phyloP scores from a whole-genome alignment of 2,113 vertebrate genomes.

The Epinephelus fuscoguttatus region DNA sequence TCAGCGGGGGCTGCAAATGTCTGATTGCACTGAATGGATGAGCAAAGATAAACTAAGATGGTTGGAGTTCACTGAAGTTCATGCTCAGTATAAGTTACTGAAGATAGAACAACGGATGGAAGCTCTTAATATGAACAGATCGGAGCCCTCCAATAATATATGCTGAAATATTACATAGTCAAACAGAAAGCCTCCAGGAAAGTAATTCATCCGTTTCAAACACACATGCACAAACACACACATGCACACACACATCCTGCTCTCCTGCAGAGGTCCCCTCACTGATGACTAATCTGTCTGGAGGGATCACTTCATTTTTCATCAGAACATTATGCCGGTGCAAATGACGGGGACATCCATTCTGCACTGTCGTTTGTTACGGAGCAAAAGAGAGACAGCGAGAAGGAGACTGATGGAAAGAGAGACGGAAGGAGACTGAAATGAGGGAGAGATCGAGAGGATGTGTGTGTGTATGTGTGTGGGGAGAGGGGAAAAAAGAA shows the following conservation, averaged over 20 bases:
- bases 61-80: slow-evolving; percentile 55
- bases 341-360: slow-evolving; percentile 81
- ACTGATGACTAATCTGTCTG: slow-evolving; percentile 77
- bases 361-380: slow-evolving; percentile 68
- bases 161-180: slow-evolving; percentile 69
- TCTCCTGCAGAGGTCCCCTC: slow-evolving; percentile 63
- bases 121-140: slow-evolving; percentile 55
- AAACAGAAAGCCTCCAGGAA: slow-evolving; percentile 52
- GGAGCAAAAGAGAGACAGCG: slow-evolving; percentile 22
- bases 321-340: slow-evolving; percentile 73
- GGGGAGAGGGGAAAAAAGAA: neutral
- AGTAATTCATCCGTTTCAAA: slow-evolving; percentile 59
- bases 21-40: slow-evolving; percentile 25
- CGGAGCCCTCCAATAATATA: slow-evolving; percentile 49
- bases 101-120: slow-evolving; percentile 55
- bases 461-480: neutral
- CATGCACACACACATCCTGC: slow-evolving; percentile 17
- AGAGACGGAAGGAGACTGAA: slow-evolving; percentile 11
- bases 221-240: slow-evolving; percentile 8
- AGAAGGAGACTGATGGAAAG: slow-evolving; percentile 29
- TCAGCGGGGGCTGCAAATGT: slow-evolving; percentile 1
- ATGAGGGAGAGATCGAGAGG: neutral
- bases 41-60: slow-evolving; percentile 38
- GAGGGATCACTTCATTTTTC: slow-evolving; percentile 82
- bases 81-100: slow-evolving; percentile 38